Evolutionary conservation across 2,113 vertebrate species (phyloP).

Genomic region (Phodopus roborovskii): DNA sequence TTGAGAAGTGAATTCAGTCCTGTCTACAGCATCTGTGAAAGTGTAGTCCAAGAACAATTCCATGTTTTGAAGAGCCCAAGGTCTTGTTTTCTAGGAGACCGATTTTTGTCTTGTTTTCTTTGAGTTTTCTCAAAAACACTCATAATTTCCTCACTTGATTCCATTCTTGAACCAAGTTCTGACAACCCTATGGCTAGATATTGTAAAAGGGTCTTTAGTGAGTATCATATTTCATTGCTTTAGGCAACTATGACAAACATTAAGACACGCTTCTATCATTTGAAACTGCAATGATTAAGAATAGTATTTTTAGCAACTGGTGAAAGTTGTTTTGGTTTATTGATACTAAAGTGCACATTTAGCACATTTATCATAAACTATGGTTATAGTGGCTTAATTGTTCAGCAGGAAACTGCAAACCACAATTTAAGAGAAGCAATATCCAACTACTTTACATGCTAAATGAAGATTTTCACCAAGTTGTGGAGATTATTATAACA

Average conservation of each 20-base stretch:
- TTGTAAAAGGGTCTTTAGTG: not conserved
- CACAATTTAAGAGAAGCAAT: not conserved
- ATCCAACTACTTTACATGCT: not conserved
- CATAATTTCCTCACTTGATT: not conserved
- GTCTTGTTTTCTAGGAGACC: not conserved
- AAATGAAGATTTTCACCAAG: constrained; percentile 47
- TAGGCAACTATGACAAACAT: not conserved
- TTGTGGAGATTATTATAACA: not conserved
- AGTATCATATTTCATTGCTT: constrained; percentile 16
- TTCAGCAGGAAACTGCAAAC: not conserved
- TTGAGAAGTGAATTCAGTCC: not conserved
- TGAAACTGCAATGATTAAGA: not conserved
- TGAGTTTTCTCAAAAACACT: not conserved
- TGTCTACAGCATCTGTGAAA: not conserved
- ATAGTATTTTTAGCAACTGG: not conserved
- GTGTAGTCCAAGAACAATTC: too few species aligned
- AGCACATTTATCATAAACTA: not conserved
- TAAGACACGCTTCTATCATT: constrained; percentile 24
- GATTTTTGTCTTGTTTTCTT: not conserved
- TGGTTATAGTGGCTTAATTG: not conserved
- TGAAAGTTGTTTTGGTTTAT: not conserved
- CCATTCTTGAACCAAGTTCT: not conserved
- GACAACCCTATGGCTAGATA: not conserved
- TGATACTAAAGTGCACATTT: not conserved
- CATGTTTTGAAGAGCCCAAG: not conserved